A percentile compares a stretch with the other conserved stretches of the same genome.
These are phyloP conservation scores for Coboldia fuscipes DNA, from an alignment of 1,140 invertebrate species.

Conservation along the genomic window DNA sequence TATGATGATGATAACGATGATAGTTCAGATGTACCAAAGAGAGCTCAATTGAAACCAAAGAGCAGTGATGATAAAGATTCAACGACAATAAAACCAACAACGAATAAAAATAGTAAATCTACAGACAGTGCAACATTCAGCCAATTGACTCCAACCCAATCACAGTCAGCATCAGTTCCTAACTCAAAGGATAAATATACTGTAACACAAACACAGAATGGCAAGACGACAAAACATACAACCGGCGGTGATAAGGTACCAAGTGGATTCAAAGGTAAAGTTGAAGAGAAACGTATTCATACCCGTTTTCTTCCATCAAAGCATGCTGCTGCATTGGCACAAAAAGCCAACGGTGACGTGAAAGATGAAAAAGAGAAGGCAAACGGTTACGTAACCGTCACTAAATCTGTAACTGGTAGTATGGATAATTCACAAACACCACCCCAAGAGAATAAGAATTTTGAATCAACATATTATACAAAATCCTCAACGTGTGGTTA, in stretches of 20 bases:
- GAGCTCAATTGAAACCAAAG: background rate
- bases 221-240: conserved; percentile 9
- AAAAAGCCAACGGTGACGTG: conserved; percentile 3
- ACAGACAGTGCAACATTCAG: conserved; percentile 16
- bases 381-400: conserved; percentile 42
- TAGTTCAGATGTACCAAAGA: background rate
- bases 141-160: conserved; percentile 13
- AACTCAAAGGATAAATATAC: conserved; percentile 10
- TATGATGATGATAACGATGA: too few species aligned
- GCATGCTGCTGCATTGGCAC: background rate
- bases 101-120: conserved; percentile 9
- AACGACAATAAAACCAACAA: conserved; percentile 3
- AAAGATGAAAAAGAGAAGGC: conserved; percentile 19
- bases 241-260: conserved; percentile 15
- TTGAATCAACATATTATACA: conserved; percentile 56
- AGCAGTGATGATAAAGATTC: background rate
- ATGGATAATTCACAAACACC: conserved; percentile 30
- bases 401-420: conserved; percentile 52
- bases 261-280: conserved; percentile 17
- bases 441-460: conserved; percentile 33
- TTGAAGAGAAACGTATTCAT: conserved; percentile 19
- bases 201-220: conserved; percentile 18
- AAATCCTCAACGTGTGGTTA: conserved; percentile 69
- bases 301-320: conserved; percentile 13
- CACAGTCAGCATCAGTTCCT: conserved; percentile 20